Conservation (phyloP, 2,113 vertebrate species). For the Rallus limicola region DNA sequence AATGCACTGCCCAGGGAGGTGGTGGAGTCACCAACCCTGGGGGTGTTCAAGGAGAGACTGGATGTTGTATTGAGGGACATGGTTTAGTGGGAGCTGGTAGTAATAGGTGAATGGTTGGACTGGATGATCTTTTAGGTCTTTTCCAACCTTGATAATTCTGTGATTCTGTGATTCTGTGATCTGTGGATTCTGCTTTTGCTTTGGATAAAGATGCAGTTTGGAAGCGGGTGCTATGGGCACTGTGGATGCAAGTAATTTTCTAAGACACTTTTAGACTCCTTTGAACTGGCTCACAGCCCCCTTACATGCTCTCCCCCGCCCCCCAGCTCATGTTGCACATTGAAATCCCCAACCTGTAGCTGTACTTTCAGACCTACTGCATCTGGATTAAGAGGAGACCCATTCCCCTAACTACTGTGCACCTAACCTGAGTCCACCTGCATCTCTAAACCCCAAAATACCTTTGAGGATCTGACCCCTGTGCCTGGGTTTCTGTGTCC, state of each 20-base stretch:
- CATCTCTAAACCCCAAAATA: neutral
- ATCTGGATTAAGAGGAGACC: neutral
- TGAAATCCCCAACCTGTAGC: neutral
- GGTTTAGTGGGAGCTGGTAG: too few species aligned
- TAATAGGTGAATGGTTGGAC: too few species aligned
- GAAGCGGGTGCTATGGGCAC: neutral
- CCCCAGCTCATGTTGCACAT: neutral
- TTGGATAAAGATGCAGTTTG: neutral
- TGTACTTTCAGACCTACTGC: neutral
- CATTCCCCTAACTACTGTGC: neutral
- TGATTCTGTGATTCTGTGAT: too few species aligned
- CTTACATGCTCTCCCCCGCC: fast-evolving
- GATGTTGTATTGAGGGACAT: too few species aligned
- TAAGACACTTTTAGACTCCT: neutral
- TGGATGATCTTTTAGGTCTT: too few species aligned
- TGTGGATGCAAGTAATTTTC: neutral
- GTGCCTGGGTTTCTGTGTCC: neutral
- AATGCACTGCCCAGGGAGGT: too few species aligned
- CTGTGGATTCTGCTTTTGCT: neutral
- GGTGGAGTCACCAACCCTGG: too few species aligned
- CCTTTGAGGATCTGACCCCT: neutral
- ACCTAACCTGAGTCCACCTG: neutral
- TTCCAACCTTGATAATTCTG: too few species aligned
- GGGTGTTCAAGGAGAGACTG: too few species aligned
- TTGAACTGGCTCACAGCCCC: fast-evolving